Base-by-base conservation (phyloP, 2,797 vertebrate species). In the Perdix hodgsoniae region DNA sequence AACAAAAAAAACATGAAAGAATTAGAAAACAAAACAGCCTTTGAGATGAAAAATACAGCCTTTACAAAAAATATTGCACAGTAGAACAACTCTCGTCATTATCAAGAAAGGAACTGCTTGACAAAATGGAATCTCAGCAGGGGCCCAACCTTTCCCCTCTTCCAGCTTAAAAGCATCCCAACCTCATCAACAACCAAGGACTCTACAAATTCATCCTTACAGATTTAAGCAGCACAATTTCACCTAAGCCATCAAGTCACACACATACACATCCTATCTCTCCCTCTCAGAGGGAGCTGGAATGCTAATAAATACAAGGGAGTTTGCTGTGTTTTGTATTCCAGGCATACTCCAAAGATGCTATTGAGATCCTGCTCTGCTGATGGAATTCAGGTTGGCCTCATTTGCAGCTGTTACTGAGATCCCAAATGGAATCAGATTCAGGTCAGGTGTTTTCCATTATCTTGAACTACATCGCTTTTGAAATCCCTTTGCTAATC, bases 311-410 rank as follows among this genome's bases (percentile, higher is more conserved):
- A 69, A 71, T 29, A 12, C 60, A 60, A 56, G 27, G 15, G 8
- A 52, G 9, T 52, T 86, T 50, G 56, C 56, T 84, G 15, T 52
- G 23, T 19, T 91, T 67, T 82, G 33, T 90, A 76, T 76, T 92
- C 93, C 5, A 0, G 6, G 24, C 64, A 67, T 57, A 60, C 35
- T 76, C 33, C 56, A 84, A 37, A 91, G n/a, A 24, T 44, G 22
- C 60, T 92, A 91, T 49, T 63, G 70, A 91, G 80, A 88, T 79
- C 63, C 86, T 1, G 0, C 73, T 76, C 21, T 67, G 67, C 71
- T 90, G 74, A 91, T 39, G 47, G 74, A 82, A 88, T 91, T 95
- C 79, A 94, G 57, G 27, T 67, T 85, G 59, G 63, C 63, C 50
- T 91, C 64, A 73, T 89, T 88, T 70, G 26, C 93, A 94, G 13